Evolutionary conservation across 2,113 vertebrate genomes (phyloP), one percentile per base, ranked within the genome.

Genomic region (Thymallus thymallus): DNA sequence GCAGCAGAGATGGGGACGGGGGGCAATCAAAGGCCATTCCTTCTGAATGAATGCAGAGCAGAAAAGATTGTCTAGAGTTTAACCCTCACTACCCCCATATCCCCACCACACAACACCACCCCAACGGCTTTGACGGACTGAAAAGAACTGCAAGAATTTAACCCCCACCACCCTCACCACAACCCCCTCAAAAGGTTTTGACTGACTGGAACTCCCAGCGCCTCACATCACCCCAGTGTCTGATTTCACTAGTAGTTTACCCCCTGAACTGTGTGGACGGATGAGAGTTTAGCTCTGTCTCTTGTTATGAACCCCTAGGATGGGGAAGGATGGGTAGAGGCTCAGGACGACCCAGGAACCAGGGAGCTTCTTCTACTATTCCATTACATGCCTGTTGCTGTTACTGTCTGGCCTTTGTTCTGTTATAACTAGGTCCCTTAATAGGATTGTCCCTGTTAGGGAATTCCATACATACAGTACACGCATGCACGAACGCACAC

Each of bases 21-120:
- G 75, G 84, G 83, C 87, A 90, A 90, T 89, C 87, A 88, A 87
- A 89, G 85, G 84, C 78, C 80, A 87, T 71, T 86, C 79, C 69
- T 86, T 77, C 72, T 89, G 72, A 78, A 76, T 45, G 41, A 45
- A 45, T 10, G 51, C 13, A 55, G 51, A 55, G 26, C 26, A 26
- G 26, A 26, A 46, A 13, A 41, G 35, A 41, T 41, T 41, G 35
- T 41, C 9, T 12, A 41, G 35, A 41, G 10, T 41, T 12, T 41
- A 41, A 41, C 35, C 35, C 35, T 10, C 9, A 41, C 35, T 12
- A 41, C 35, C 35, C 35, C 9, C 35, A 7, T 41, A 6, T 32
- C 32, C 32, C 32, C 32, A 32, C 32, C 9, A 10, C 35, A 41
- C 35, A 41, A 7, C 35, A 41, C 35, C 35, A 41, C 35, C 35